Evolutionary conservation across 2,888 invertebrate genomes (phyloP).

Genomic region (Netelia fuscicornis): DNA sequence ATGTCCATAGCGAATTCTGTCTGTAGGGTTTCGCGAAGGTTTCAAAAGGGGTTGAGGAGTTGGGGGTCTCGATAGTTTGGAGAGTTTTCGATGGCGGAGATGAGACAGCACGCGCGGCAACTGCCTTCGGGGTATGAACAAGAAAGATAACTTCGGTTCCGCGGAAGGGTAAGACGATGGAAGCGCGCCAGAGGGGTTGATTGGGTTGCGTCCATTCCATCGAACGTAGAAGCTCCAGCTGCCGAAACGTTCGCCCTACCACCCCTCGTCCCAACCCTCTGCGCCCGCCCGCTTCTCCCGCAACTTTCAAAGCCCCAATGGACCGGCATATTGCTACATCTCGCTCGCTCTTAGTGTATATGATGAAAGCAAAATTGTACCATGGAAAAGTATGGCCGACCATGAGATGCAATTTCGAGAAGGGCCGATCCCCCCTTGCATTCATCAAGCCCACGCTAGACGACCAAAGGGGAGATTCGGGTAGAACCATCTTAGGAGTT

Average conservation of each 20-base stretch:
- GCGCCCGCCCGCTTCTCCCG: slow-evolving; percentile 66
- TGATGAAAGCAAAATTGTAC: slow-evolving; percentile 81
- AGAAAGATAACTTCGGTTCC: slow-evolving; percentile 83
- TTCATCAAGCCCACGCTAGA: slow-evolving; percentile 21
- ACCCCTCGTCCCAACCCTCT: slow-evolving; percentile 65
- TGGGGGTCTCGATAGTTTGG: slow-evolving; percentile 48
- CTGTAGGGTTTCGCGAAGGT: slow-evolving; percentile 40
- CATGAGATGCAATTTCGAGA: slow-evolving; percentile 76
- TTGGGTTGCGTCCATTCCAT: slow-evolving; percentile 82
- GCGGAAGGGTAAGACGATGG: slow-evolving; percentile 82
- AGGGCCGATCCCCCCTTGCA: slow-evolving; percentile 69
- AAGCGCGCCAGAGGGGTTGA: slow-evolving; percentile 82
- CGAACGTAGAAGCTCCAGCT: slow-evolving; percentile 61
- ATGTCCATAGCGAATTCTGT: background rate
- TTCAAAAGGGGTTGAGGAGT: background rate
- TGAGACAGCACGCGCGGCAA: slow-evolving; percentile 60
- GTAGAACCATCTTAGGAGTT: slow-evolving; percentile 39
- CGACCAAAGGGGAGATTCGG: slow-evolving; percentile 47
- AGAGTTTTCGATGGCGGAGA: slow-evolving; percentile 50
- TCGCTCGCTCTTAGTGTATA: slow-evolving; percentile 74
- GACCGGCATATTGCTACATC: slow-evolving; percentile 68
- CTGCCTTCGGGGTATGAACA: slow-evolving; percentile 78
- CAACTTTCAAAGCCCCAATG: slow-evolving; percentile 54
- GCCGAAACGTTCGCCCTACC: slow-evolving; percentile 61
- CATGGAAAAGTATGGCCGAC: slow-evolving; percentile 82